A percentile compares a stretch with the other conserved stretches of the same genome.
Evolutionary conservation across 2,113 vertebrate genomes (phyloP).

Genomic region (Thalassarche chlororhynchos): DNA sequence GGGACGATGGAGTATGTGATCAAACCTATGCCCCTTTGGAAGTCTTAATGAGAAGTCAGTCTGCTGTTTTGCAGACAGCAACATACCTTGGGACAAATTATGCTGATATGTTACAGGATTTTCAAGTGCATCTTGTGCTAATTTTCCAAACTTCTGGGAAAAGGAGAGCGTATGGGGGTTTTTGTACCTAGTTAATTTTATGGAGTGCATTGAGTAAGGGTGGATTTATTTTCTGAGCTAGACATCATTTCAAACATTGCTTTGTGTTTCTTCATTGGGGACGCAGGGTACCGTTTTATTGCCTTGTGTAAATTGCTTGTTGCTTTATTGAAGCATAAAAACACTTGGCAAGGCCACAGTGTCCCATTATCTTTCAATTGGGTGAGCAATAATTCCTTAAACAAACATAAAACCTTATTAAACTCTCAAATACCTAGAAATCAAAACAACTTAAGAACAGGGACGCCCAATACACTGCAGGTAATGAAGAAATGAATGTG

Average conservation of each 20-base stretch:
- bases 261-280: conserved; percentile 26
- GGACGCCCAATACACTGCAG: neutral
- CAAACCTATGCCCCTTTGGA: neutral
- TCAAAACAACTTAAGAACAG: conserved; percentile 21
- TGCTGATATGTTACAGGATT: neutral
- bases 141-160: neutral
- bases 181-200: conserved; percentile 21
- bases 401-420: conserved; percentile 46
- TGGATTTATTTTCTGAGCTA: conserved; percentile 21
- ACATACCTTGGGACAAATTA: neutral
- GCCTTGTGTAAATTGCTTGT: conserved; percentile 50
- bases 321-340: conserved; percentile 57
- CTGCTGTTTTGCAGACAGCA: neutral
- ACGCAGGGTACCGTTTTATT: neutral
- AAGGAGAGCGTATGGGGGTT: neutral
- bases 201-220: neutral
- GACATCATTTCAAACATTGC: neutral
- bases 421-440: conserved; percentile 30
- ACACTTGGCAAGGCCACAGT: conserved; percentile 38
- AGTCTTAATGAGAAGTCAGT: neutral
- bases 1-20: neutral
- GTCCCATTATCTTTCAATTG: conserved; percentile 42
- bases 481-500: neutral
- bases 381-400: conserved; percentile 46
- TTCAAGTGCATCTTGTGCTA: neutral